phyloP scores from a whole-genome alignment of 2,113 vertebrate genomes.

The Dendrocopos noguchii region DNA sequence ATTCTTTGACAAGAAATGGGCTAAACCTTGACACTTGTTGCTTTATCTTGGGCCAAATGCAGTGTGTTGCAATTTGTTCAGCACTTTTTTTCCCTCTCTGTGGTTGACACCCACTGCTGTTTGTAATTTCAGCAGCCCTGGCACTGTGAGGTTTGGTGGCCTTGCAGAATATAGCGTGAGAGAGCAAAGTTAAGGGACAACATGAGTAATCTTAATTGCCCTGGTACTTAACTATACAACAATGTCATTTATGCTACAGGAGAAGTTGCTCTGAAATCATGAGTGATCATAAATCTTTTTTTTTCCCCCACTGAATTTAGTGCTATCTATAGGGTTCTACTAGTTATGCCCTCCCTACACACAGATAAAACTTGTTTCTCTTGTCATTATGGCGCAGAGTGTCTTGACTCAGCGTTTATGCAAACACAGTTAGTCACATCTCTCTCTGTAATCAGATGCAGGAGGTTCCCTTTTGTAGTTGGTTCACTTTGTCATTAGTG shows the following conservation, averaged over 20 bases:
- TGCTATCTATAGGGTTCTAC: not conserved
- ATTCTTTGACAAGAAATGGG: not conserved
- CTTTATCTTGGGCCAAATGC: not conserved
- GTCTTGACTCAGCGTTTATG: not conserved
- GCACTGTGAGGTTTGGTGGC: not conserved
- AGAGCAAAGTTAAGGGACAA: not conserved
- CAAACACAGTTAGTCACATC: not conserved
- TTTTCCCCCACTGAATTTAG: not conserved
- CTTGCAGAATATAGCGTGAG: not conserved
- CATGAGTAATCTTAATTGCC: not conserved
- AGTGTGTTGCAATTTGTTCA: not conserved
- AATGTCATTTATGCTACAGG: not conserved
- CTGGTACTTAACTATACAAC: not conserved
- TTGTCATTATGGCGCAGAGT: not conserved
- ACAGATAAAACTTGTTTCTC: not conserved
- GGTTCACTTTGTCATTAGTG: not conserved
- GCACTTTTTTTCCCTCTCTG: not conserved
- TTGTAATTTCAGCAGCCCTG: slow-evolving; percentile 18
- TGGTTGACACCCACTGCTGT: slow-evolving; percentile 38
- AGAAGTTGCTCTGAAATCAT: not conserved
- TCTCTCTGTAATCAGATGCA: not conserved
- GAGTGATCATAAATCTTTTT: rapidly evolving
- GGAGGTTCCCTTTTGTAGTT: not conserved
- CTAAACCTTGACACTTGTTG: not conserved
- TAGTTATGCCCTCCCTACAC: not conserved